Evolutionary conservation across 1,140 invertebrate species (phyloP).

Genomic region (Pygmarrhopalites habei): DNA sequence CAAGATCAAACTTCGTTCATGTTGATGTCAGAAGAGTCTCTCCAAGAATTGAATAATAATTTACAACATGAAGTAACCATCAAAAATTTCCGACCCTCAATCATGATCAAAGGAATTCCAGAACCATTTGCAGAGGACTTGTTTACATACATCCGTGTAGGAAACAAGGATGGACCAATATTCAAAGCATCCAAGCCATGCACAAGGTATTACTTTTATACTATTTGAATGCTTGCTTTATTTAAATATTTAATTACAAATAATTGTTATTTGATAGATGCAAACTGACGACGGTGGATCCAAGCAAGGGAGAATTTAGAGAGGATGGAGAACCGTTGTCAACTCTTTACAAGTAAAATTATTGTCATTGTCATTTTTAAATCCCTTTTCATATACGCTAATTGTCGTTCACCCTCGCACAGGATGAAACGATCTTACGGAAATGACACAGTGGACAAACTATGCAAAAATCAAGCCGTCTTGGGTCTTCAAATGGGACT

Average conservation of each 20-base stretch:
- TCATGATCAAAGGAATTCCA: slow-evolving; percentile 36
- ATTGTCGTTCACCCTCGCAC: not conserved
- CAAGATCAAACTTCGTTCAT: slow-evolving; percentile 43
- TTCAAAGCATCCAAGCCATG: slow-evolving; percentile 40
- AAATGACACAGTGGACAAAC: slow-evolving; percentile 20
- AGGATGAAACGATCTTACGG: slow-evolving; percentile 24
- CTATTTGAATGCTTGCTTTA: not conserved
- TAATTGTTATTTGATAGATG: slow-evolving; percentile 38
- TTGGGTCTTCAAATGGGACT: slow-evolving; percentile 33
- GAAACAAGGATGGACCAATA: slow-evolving; percentile 35
- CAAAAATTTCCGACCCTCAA: slow-evolving; percentile 40
- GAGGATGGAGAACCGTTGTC: slow-evolving; percentile 42
- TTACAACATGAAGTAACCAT: slow-evolving; percentile 39
- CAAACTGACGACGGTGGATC: slow-evolving; percentile 43
- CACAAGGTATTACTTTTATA: slow-evolving; percentile 24
- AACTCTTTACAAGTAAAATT: slow-evolving; percentile 42
- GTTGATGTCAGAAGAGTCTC: slow-evolving; percentile 41
- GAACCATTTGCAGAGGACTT: slow-evolving; percentile 41
- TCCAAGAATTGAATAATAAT: slow-evolving; percentile 42
- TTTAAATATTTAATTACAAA: not conserved
- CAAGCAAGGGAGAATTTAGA: slow-evolving; percentile 41
- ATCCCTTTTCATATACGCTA: not conserved
- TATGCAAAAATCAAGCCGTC: slow-evolving; percentile 28
- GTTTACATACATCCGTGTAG: slow-evolving; percentile 40
- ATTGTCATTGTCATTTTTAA: not conserved